A percentile compares a stretch with the other conserved stretches of the same genome.
phyloP scores from a whole-genome alignment of 2,797 vertebrate genomes.

The Poeciliopsis infans region DNA sequence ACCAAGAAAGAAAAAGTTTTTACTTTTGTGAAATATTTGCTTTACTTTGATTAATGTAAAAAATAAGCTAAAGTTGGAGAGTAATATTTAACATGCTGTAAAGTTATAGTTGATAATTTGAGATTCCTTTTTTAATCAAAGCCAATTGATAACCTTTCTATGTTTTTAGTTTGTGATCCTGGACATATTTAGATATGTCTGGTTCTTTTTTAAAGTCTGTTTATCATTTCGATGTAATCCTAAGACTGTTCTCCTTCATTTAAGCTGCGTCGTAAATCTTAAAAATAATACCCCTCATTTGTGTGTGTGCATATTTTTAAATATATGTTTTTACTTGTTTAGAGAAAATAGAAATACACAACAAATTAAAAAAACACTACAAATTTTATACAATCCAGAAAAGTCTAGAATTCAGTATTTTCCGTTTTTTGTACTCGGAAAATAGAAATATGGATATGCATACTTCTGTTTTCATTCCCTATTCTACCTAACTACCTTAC shows the following conservation, averaged over 20 bases:
- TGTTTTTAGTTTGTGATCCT: constrained; percentile 28
- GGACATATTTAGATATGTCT: constrained; percentile 39
- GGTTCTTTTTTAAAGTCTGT: constrained; percentile 44
- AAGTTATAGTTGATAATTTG: neutral
- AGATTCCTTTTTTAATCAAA: constrained; percentile 42
- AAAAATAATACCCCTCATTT: constrained; percentile 49
- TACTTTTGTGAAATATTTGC: neutral
- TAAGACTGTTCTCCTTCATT: constrained; percentile 42
- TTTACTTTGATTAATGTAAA: constrained; percentile 22
- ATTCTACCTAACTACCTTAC: neutral
- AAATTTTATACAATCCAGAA: neutral
- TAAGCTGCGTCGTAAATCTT: constrained; percentile 66
- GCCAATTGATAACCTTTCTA: constrained; percentile 57
- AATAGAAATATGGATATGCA: neutral
- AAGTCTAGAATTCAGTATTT: neutral
- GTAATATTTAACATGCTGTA: neutral
- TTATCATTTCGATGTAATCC: constrained; percentile 55
- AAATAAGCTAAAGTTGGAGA: neutral
- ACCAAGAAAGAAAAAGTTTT: neutral
- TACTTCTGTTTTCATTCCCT: neutral
- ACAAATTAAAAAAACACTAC: neutral
- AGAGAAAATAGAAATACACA: neutral
- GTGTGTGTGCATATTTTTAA: constrained; percentile 27
- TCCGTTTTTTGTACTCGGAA: neutral
- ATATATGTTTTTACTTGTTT: neutral